These are phyloP conservation scores for Siniperca undulata DNA, from an alignment of 2,797 vertebrate genomes.

Conservation along the genomic window DNA sequence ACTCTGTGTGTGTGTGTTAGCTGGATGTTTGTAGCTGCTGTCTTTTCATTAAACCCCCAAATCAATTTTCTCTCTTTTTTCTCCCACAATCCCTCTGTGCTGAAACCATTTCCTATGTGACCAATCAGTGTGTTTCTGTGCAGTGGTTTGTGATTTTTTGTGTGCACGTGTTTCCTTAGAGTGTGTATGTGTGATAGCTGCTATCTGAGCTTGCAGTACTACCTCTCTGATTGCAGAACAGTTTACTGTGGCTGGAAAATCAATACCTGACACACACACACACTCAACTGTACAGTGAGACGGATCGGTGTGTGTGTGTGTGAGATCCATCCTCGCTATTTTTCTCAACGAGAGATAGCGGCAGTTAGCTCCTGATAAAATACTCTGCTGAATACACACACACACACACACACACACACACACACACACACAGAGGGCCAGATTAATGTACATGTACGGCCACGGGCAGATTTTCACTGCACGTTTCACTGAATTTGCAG, in stretches of 20 bases:
- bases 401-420: slow-evolving; percentile 14
- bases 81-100: slow-evolving; percentile 73
- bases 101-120: slow-evolving; percentile 73
- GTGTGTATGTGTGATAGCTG: slow-evolving; percentile 36
- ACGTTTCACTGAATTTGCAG: slow-evolving; percentile 20
- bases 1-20: slow-evolving; percentile 2
- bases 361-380: slow-evolving; percentile 54
- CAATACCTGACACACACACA: slow-evolving; percentile 54
- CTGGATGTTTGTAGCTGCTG: slow-evolving; percentile 43
- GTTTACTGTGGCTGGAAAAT: slow-evolving; percentile 71
- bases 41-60: slow-evolving; percentile 74
- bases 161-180: slow-evolving; percentile 13
- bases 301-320: slow-evolving; percentile 6
- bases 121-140: slow-evolving; percentile 68
- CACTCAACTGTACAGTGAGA: slow-evolving; percentile 18
- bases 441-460: slow-evolving; percentile 13
- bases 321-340: slow-evolving; percentile 50
- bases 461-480: slow-evolving; percentile 2
- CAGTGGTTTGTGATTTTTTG: slow-evolving; percentile 21
- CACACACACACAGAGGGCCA: neutral
- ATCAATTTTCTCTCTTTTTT: slow-evolving; percentile 76
- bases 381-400: slow-evolving; percentile 16
- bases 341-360: slow-evolving; percentile 40
- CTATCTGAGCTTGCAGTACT: slow-evolving; percentile 67
- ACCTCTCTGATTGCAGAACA: slow-evolving; percentile 65